A percentile compares a stretch with the other conserved stretches of the same genome.
These are phyloP conservation scores for Anoplolepis gracilipes DNA, from an alignment of 1,140 invertebrate genomes.

Conservation along the genomic window DNA sequence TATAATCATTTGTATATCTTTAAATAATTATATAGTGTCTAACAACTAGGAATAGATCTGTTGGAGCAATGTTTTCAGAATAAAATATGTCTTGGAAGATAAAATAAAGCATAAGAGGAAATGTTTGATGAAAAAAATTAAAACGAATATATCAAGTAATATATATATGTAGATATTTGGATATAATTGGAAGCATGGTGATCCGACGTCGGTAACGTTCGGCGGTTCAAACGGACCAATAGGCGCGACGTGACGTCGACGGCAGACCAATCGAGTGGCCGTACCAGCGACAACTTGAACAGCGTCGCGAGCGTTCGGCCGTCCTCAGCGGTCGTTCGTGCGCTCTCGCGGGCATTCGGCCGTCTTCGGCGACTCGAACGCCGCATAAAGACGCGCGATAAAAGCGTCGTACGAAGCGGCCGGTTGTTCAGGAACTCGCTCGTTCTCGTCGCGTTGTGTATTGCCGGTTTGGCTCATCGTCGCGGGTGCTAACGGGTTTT, in stretches of 20 bases:
- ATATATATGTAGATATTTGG: too few species aligned
- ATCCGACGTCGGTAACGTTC: not conserved
- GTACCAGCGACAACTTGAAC: not conserved
- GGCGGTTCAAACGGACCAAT: conserved; percentile 36
- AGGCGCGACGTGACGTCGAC: not conserved
- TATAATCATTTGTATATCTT: too few species aligned
- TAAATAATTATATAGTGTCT: not conserved
- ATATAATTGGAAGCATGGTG: not conserved
- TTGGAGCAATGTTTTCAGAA: not conserved
- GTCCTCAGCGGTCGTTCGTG: not conserved
- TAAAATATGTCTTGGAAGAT: not conserved
- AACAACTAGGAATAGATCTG: not conserved
- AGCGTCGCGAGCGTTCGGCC: not conserved
- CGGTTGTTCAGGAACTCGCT: conserved; percentile 6
- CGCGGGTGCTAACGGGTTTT: not conserved
- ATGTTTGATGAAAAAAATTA: not conserved
- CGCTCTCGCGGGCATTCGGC: not conserved
- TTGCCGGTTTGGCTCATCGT: not conserved
- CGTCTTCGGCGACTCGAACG: conserved; percentile 1
- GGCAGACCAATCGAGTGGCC: not conserved
- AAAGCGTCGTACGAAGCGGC: conserved; percentile 46
- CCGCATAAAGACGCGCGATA: conserved; percentile 54
- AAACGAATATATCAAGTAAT: not conserved
- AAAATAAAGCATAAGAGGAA: not conserved
- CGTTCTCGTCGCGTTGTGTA: not conserved